Evolutionary conservation across 2,888 invertebrate genomes (phyloP), one percentile per base, ranked within the genome.

Genomic region (Mesorhabditis belari): DNA sequence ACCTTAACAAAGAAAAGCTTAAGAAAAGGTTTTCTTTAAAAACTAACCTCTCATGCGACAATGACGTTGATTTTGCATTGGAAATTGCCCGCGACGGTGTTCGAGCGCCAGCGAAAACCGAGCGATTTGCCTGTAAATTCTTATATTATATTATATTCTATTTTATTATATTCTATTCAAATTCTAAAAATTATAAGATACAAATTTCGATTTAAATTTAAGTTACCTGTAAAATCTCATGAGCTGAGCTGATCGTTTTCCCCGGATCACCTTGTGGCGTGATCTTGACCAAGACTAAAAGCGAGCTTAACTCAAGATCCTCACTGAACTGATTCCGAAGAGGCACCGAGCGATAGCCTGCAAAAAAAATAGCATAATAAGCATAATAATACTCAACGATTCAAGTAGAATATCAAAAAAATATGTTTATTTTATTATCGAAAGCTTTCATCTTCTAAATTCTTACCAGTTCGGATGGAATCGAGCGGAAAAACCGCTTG

Each of bases 311-410:
- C 82, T 96, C 96, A 56, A 94, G 83, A 76, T 92, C 91, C 83
- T 96, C 95, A 65, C 91, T 91, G 82, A 86, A 91, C 29, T 88
- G 89, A 82, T 98, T 98, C 71, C 88, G 88, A 61, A 98, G 85
- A 9, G 89, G 88, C 19, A 98, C 88, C 82, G 94, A 93, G 60
- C 96, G 87, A 82, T 89, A 94, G 0, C 98, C 95, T 63, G 67
- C 0, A 59, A 44, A 6, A n/a, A n/a, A n/a, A n/a, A n/a, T n/a
- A n/a, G n/a, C n/a, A n/a, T n/a, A n/a, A n/a, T n/a, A 35, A 35
- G 35, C 9, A 35, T 35, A 35, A 17, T 35, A 12, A 12, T 35
- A 6, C 9, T 35, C 44, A n/a, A n/a, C n/a, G n/a, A n/a, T n/a
- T n/a, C n/a, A n/a, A n/a, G n/a, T n/a, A n/a, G n/a, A n/a, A n/a